Evolutionary conservation across 2,888 invertebrate genomes (phyloP), one percentile per base, ranked within the genome.

Genomic region (Megaustenia siamemsis): DNA sequence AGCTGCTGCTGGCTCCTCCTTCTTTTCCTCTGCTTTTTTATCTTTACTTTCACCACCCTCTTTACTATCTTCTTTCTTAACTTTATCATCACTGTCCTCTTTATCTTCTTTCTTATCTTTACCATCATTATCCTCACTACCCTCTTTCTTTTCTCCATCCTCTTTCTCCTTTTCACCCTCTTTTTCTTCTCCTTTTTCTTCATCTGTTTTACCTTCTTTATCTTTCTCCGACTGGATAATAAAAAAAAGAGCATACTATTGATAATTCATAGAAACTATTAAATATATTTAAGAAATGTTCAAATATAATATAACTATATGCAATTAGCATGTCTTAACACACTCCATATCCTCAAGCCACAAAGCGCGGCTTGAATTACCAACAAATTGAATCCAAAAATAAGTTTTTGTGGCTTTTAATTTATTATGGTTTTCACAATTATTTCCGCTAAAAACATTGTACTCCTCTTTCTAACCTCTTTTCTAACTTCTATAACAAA

Each of bases 1-100:
- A 5, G 79, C 73, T 71, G 86, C 71, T 3, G 86, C 83, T 38
- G 83, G 60, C n/a, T 86, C 86, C 15, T 86, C 82, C 77, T 86
- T 78, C 56, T 82, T 77, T 45, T 79, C 73, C 18, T 45, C 63
- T 69, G 73, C 24, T 12, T 45, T 79, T 45, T 79, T 49, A n/a
- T 78, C 60, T 73, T n/a, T n/a, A n/a, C n/a, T n/a, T n/a, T n/a
- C n/a, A n/a, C n/a, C n/a, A n/a, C n/a, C n/a, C n/a, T 84, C 84
- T 43, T 56, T 32, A 24, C 8, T 56, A 32, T 68, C 68, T 63
- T 73, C 82, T 15, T 43, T 35, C 32, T 82, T 49, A 40, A 32
- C 60, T 38, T 76, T 76, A 24, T 73, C 76, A 10, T 76, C 45
- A 8, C 63, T 45, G 8, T 83, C 76, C n/a, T 76, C 83, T 18